Percentiles rank a stretch among this genome's conserved stretches.
phyloP scores from a whole-genome alignment of 2,113 vertebrate species.

The Fregetta grallaria region DNA sequence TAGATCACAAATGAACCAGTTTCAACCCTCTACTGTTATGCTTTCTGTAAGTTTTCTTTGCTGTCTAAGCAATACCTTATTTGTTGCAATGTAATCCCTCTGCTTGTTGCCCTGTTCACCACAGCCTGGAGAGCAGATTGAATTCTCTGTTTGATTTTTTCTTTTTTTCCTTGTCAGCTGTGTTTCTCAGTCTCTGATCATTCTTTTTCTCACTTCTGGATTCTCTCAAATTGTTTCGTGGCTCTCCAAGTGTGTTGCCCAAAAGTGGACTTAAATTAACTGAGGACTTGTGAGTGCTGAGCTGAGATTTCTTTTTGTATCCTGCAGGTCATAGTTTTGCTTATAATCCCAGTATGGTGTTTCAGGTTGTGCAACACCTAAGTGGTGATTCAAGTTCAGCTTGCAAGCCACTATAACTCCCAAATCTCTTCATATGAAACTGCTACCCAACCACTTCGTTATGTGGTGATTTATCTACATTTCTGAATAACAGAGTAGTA shows the following conservation, averaged over 20 bases:
- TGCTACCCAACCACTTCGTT: neutral
- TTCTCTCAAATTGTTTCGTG: neutral
- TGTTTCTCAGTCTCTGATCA: neutral
- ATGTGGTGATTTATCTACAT: neutral
- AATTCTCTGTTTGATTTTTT: neutral
- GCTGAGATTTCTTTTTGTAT: neutral
- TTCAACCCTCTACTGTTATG: neutral
- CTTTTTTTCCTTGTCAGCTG: neutral
- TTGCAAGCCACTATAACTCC: neutral
- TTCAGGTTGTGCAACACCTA: neutral
- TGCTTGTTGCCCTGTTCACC: neutral
- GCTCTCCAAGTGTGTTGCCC: neutral
- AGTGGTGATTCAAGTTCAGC: neutral
- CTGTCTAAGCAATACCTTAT: neutral
- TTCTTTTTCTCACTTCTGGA: neutral
- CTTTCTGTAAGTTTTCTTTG: neutral
- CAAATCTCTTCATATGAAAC: neutral
- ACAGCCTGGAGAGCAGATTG: neutral
- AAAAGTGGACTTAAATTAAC: constrained; percentile 25
- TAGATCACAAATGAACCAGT: neutral
- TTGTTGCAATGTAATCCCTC: neutral
- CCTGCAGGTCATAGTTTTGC: neutral
- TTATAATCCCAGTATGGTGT: neutral
- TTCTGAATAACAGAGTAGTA: neutral
- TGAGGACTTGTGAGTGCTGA: neutral